A percentile compares a stretch with the other conserved stretches of the same genome.
These are phyloP conservation scores for Tympanoctomys barrerae DNA, from an alignment of 2,797 vertebrate genomes.

Conservation along the genomic window DNA sequence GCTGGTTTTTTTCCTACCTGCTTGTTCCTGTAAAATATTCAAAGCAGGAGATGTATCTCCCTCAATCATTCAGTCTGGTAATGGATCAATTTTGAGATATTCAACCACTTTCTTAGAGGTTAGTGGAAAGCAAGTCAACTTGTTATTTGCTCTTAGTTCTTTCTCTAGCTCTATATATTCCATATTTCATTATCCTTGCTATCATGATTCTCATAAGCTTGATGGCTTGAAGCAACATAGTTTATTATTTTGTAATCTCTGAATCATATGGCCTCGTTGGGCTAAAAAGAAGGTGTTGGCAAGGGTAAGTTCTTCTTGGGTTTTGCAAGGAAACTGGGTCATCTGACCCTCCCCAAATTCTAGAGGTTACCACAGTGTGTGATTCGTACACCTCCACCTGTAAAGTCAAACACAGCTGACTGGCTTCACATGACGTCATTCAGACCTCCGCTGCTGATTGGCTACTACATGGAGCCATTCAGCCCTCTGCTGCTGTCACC, in stretches of 20 bases:
- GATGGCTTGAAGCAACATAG: background rate
- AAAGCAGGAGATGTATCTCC: slow-evolving; percentile 28
- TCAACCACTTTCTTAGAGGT: background rate
- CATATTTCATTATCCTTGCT: background rate
- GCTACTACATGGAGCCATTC: background rate
- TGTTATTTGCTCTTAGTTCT: background rate
- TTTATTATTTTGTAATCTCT: background rate
- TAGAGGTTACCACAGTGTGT: background rate
- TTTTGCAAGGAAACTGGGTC: no score
- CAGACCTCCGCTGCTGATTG: background rate
- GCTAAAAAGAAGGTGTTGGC: background rate
- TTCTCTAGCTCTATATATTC: background rate
- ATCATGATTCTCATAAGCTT: background rate
- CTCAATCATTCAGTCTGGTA: background rate
- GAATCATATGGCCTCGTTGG: background rate
- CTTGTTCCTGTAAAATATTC: background rate
- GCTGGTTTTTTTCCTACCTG: background rate
- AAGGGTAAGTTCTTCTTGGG: background rate
- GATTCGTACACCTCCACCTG: background rate
- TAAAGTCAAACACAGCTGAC: background rate
- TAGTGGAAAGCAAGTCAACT: background rate
- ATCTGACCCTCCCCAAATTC: background rate
- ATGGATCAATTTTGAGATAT: background rate
- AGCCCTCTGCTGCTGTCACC: background rate
- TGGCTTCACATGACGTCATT: background rate